These are phyloP conservation scores for Cyrtonyx montezumae DNA, from an alignment of 2,113 vertebrate genomes.

Conservation along the genomic window DNA sequence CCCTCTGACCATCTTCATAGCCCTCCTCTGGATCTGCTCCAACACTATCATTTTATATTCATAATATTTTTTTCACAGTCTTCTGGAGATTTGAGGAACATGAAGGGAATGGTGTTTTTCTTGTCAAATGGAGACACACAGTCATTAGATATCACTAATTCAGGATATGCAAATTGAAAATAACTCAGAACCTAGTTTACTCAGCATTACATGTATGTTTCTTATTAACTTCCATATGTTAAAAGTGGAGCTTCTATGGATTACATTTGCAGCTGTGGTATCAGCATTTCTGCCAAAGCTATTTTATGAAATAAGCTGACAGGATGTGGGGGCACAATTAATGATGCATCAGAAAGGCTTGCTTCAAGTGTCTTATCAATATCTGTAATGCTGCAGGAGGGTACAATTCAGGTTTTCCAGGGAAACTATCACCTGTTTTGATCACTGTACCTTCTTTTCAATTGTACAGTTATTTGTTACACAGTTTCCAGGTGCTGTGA, in stretches of 20 bases:
- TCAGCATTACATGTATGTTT: not conserved
- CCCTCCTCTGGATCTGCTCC: too few relatives aligned
- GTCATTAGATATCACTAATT: not conserved
- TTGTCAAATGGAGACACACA: not conserved
- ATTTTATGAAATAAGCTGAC: not conserved
- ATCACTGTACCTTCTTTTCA: conserved; percentile 43
- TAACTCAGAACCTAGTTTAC: not conserved
- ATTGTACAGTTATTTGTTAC: conserved; percentile 43
- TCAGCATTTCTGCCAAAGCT: conserved; percentile 26
- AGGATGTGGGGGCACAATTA: not conserved
- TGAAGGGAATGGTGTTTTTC: not conserved
- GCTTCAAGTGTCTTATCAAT: not conserved
- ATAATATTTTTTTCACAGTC: not conserved
- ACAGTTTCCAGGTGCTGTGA: conserved; percentile 35
- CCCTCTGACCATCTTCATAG: too few relatives aligned
- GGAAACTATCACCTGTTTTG: conserved; percentile 29
- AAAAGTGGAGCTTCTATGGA: not conserved
- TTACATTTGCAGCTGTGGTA: not conserved
- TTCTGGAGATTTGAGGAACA: not conserved
- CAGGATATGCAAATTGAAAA: not conserved
- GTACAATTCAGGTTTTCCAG: conserved; percentile 26
- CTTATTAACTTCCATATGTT: not conserved
- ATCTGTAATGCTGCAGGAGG: not conserved
- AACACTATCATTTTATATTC: not conserved
- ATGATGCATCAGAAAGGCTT: not conserved